Conservation (phyloP, 2,113 vertebrate genomes). For the Marmota monax region DNA sequence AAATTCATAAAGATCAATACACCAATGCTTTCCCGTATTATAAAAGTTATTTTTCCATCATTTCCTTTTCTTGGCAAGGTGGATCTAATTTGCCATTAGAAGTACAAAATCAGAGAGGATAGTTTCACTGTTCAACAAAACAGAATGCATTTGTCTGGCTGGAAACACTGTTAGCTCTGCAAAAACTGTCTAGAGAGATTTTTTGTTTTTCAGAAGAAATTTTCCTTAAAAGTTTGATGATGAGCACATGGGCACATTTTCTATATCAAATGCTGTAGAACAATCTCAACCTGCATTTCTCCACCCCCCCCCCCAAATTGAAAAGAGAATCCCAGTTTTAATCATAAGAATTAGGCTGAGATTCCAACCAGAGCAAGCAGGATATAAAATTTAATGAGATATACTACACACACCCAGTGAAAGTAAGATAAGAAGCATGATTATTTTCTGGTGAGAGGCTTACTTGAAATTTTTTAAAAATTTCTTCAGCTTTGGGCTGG, state of each 20-base stretch:
- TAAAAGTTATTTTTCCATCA: not conserved
- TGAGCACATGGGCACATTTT: constrained; percentile 2
- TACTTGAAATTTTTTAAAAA: not conserved
- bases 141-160: not conserved
- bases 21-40: not conserved
- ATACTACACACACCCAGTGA: not conserved
- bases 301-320: not conserved
- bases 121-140: not conserved
- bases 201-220: not conserved
- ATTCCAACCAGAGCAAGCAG: not conserved
- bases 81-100: constrained; percentile 41
- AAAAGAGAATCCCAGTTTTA: not conserved
- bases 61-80: not conserved
- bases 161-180: not conserved
- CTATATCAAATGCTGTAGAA: not conserved
- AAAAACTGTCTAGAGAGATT: not conserved
- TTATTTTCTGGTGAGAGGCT: not conserved
- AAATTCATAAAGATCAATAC: not conserved
- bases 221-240: not conserved
- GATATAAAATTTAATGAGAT: not conserved
- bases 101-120: not conserved
- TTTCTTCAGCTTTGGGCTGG: not conserved
- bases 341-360: not conserved
- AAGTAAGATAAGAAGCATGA: not conserved
- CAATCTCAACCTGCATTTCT: not conserved